Evolutionary conservation across 2,113 vertebrate species (phyloP).

Genomic region (Nicator chloris): DNA sequence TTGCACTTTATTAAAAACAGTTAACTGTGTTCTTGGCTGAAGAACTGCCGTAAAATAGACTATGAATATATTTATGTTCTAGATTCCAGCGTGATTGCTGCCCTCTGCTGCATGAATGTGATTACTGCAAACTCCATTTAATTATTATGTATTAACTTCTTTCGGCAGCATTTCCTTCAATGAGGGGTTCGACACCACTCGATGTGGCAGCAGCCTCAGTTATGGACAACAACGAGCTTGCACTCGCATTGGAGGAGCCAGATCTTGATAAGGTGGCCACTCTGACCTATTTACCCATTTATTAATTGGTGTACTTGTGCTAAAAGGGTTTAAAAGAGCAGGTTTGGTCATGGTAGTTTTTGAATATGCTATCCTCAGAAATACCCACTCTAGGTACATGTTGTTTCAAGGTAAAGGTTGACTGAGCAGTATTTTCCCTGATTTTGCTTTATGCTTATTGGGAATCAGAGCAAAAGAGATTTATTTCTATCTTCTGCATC

Average conservation of each 20-base stretch:
- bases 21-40: background rate
- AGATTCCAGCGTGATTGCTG: slow-evolving; percentile 49
- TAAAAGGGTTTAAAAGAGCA: background rate
- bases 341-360: background rate
- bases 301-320: background rate
- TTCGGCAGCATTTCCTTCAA: slow-evolving; percentile 88
- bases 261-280: slow-evolving; percentile 85
- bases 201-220: slow-evolving; percentile 97
- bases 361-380: background rate
- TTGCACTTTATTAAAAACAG: background rate
- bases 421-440: background rate
- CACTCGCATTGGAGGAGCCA: slow-evolving; percentile 91
- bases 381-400: background rate
- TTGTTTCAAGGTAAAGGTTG: background rate
- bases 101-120: slow-evolving; percentile 42
- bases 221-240: slow-evolving; percentile 98
- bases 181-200: slow-evolving; percentile 95
- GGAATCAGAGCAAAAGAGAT: background rate
- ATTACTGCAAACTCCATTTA: background rate
- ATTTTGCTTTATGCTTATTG: background rate
- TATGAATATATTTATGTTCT: background rate
- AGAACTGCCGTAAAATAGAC: background rate
- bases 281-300: background rate
- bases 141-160: background rate
- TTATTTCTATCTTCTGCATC: background rate